Conservation (phyloP, 2,113 vertebrate species). For the Pantherophis guttatus region DNA sequence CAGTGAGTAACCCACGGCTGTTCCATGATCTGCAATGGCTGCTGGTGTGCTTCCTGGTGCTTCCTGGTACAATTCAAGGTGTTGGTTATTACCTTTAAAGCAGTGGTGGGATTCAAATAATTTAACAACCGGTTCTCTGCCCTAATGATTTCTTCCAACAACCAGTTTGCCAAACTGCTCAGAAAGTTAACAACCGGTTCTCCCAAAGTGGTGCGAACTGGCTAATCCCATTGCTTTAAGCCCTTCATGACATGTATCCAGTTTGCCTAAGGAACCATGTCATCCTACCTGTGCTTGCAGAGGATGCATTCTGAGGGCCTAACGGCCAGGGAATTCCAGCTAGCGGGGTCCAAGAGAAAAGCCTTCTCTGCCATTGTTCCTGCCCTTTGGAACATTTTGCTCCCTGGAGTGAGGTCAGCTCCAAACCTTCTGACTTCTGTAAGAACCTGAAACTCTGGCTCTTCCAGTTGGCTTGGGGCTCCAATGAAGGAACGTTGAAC, state of each 20-base stretch:
- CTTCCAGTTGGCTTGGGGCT: background rate
- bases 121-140: no score
- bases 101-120: no score
- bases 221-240: background rate
- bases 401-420: background rate
- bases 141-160: no score
- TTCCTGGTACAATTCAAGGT: background rate
- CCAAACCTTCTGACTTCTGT: background rate
- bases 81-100: background rate
- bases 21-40: background rate
- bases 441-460: background rate
- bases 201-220: no score
- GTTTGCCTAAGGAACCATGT: background rate
- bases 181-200: no score
- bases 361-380: background rate
- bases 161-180: no score
- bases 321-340: background rate
- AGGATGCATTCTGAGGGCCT: background rate
- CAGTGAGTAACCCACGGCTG: background rate
- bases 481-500: background rate
- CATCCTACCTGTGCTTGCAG: background rate
- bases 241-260: background rate
- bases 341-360: background rate
- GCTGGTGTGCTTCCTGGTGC: background rate
- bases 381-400: background rate